Evolutionary conservation across 2,113 vertebrate genomes (phyloP).

Genomic region (Bettongia penicillata): DNA sequence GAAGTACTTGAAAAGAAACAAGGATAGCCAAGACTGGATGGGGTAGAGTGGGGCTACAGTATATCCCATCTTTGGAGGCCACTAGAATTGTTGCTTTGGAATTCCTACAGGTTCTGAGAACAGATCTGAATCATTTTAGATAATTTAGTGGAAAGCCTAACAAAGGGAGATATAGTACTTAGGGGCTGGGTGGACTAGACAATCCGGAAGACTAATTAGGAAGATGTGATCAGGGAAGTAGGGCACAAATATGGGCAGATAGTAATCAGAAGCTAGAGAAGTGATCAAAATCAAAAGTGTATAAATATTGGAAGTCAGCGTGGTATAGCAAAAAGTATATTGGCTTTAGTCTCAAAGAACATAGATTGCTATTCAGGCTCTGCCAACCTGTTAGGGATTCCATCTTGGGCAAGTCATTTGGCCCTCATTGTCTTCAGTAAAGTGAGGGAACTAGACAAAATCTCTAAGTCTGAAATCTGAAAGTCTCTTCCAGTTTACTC

Average conservation of each 20-base stretch:
- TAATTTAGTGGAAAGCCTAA: background rate
- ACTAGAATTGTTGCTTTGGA: background rate
- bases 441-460: background rate
- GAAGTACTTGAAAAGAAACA: background rate
- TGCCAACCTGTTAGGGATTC: background rate
- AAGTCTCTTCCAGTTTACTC: background rate
- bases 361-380: background rate
- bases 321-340: background rate
- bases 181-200: background rate
- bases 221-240: background rate
- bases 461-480: background rate
- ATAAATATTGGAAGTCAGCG: background rate
- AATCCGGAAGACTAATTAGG: background rate
- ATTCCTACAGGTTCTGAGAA: background rate
- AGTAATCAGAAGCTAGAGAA: background rate
- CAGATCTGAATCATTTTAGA: conserved; percentile 1
- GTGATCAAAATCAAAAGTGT: background rate
- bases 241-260: background rate
- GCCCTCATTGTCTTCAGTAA: background rate
- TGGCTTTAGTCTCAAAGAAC: background rate
- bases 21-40: background rate
- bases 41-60: too few species aligned
- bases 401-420: background rate
- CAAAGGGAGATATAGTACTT: background rate
- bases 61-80: background rate